Evolutionary conservation across 2,888 invertebrate species (phyloP).

Genomic region (Drosophila setosimentum): DNA sequence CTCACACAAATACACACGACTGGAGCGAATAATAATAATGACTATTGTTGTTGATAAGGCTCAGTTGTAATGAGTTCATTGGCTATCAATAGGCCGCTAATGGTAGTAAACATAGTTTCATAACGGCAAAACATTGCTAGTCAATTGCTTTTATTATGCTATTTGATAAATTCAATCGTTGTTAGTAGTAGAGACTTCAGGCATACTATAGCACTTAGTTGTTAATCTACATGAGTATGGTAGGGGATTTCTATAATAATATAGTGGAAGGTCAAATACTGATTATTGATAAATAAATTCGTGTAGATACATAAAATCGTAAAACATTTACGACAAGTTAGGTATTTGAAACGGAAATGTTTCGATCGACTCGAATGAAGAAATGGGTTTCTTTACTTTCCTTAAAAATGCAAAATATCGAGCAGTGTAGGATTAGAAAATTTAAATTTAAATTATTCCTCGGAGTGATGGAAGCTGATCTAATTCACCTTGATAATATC

Average conservation of each 20-base stretch:
- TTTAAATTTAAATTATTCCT: no score
- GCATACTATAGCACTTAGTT: not conserved
- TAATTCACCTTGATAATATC: no score
- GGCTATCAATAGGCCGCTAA: slow-evolving; percentile 15
- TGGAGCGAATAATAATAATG: slow-evolving; percentile 26
- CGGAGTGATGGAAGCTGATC: no score
- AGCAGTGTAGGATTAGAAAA: not conserved
- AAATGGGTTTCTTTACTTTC: not conserved
- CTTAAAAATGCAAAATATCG: not conserved
- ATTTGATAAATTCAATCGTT: slow-evolving; percentile 4
- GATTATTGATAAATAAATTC: not conserved
- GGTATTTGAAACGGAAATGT: not conserved
- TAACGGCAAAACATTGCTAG: slow-evolving; percentile 13
- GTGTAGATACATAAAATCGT: not conserved
- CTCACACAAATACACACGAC: not conserved
- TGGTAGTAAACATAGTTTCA: slow-evolving; percentile 17
- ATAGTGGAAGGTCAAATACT: not conserved
- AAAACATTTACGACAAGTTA: not conserved
- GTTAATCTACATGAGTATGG: not conserved
- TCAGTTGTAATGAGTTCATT: slow-evolving; percentile 52
- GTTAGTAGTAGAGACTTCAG: not conserved
- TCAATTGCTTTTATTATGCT: slow-evolving; percentile 18
- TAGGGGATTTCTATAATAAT: not conserved
- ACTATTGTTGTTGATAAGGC: slow-evolving; percentile 44
- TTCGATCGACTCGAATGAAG: not conserved